A percentile compares a stretch with the other conserved stretches of the same genome.
phyloP scores from a whole-genome alignment of 23 tunicate genomes.

The Diplosoma virens region DNA sequence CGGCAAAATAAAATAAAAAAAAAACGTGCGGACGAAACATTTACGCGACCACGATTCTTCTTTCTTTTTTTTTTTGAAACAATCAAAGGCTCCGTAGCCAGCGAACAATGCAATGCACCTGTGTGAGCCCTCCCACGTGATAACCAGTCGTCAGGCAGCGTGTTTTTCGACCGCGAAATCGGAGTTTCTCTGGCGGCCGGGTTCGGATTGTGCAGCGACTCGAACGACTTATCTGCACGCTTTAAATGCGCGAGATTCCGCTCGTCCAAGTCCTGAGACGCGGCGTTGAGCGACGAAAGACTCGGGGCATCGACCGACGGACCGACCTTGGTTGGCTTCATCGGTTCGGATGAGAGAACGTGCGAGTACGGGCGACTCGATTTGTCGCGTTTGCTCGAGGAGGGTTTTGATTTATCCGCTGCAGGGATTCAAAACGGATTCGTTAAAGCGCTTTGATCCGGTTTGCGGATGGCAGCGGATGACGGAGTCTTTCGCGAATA shows the following conservation, averaged over 20 bases:
- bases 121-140: background rate
- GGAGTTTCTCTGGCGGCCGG: background rate
- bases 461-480: too few relatives aligned
- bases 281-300: background rate
- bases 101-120: background rate
- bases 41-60: background rate
- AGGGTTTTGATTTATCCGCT: background rate
- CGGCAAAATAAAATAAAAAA: too few relatives aligned
- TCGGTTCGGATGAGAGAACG: background rate
- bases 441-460: too few relatives aligned
- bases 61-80: background rate
- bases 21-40: too few relatives aligned
- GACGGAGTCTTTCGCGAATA: too few relatives aligned
- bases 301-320: slow-evolving; percentile 9
- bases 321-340: slow-evolving; percentile 40
- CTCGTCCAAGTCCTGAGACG: background rate
- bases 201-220: slow-evolving; percentile 16
- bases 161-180: slow-evolving; percentile 14
- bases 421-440: too few relatives aligned
- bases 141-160: background rate
- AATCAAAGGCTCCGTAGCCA: background rate
- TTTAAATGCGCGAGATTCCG: background rate
- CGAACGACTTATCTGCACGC: background rate
- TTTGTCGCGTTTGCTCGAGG: slow-evolving; percentile 1
- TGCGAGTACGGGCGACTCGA: background rate